A percentile compares a stretch with the other conserved stretches of the same genome.
phyloP scores from a whole-genome alignment of 2,113 vertebrate species.

The Bubo blakistoni region DNA sequence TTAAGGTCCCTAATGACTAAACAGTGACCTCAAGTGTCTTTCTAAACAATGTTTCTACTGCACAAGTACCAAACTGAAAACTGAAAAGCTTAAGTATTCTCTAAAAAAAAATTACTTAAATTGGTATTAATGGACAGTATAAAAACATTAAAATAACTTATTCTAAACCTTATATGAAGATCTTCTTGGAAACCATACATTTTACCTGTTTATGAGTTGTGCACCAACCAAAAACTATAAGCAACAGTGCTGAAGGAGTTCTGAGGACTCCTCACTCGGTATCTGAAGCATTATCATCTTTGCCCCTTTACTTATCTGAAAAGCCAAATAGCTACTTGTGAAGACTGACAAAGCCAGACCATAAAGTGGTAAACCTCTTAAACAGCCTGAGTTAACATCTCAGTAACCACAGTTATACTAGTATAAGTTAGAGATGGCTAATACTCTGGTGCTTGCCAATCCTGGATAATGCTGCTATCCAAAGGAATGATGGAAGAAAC shows the following conservation, averaged over 20 bases:
- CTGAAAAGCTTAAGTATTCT: not conserved
- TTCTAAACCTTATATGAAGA: not conserved
- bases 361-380: not conserved
- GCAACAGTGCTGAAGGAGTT: not conserved
- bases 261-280: not conserved
- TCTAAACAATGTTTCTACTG: not conserved
- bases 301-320: not conserved
- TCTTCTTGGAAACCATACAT: not conserved
- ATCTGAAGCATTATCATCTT: not conserved
- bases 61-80: not conserved
- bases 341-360: not conserved
- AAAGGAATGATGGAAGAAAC: not conserved
- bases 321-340: not conserved
- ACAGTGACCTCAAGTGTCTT: not conserved
- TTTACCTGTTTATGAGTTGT: not conserved
- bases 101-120: not conserved
- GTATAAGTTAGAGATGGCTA: rapidly evolving
- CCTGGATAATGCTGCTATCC: not conserved
- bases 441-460: not conserved
- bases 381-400: not conserved
- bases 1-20: not conserved
- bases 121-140: not conserved
- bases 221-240: not conserved
- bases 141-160: not conserved
- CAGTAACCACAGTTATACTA: not conserved